phyloP scores from a whole-genome alignment of 1,140 invertebrate genomes.

The Lethrus apterus region DNA sequence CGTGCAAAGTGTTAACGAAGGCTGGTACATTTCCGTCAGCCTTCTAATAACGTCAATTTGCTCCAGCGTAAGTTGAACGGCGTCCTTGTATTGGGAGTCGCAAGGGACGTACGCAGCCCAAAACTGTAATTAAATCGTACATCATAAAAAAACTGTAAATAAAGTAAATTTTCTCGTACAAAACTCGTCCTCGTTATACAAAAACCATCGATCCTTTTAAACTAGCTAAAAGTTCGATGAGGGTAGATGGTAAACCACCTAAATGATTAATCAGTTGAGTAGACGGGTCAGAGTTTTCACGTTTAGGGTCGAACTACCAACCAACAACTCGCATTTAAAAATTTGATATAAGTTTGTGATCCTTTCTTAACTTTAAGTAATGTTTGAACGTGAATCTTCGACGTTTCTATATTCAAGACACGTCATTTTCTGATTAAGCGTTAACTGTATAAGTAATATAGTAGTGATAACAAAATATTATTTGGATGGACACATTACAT shows the following conservation, averaged over 20 bases:
- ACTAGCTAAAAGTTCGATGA: not conserved
- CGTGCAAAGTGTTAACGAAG: slow-evolving; percentile 57
- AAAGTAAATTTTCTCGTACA: not conserved
- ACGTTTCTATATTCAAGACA: too few relatives aligned
- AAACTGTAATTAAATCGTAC: slow-evolving; percentile 61
- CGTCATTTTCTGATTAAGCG: too few relatives aligned
- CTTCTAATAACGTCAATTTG: slow-evolving; percentile 76
- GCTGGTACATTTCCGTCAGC: slow-evolving; percentile 60
- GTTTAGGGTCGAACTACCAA: too few relatives aligned
- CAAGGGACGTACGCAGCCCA: slow-evolving; percentile 88
- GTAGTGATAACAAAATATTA: too few relatives aligned
- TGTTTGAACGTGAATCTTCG: too few relatives aligned
- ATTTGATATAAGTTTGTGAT: too few relatives aligned
- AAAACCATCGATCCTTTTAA: not conserved
- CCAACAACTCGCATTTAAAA: too few relatives aligned
- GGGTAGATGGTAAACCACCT: not conserved
- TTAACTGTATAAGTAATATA: too few relatives aligned
- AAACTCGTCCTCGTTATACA: not conserved
- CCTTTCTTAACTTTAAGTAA: too few relatives aligned
- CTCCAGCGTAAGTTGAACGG: slow-evolving; percentile 70
- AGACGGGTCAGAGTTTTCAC: not conserved
- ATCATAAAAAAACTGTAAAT: slow-evolving; percentile 7
- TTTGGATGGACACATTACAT: too few relatives aligned
- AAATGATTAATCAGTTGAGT: slow-evolving; percentile 2
- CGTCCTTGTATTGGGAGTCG: slow-evolving; percentile 70